A percentile compares a stretch with the other conserved stretches of the same genome.
Evolutionary conservation across 2,113 vertebrate genomes (phyloP).

Genomic region (Thamnophis sirtalis): DNA sequence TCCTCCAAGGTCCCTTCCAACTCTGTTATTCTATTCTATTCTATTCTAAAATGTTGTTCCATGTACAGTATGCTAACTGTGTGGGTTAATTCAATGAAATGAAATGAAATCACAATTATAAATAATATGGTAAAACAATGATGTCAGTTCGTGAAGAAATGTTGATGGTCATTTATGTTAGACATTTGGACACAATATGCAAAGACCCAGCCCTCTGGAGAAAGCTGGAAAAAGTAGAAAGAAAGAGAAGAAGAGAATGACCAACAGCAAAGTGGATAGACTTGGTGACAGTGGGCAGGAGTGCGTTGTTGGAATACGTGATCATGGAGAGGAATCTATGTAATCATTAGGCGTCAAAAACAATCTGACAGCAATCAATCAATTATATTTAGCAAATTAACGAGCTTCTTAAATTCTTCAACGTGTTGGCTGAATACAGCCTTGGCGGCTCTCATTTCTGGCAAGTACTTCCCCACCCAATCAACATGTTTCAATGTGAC

Average conservation of each 20-base stretch:
- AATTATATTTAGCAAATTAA: background rate
- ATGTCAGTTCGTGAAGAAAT: background rate
- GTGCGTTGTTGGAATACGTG: background rate
- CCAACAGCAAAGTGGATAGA: background rate
- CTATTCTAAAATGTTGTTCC: background rate
- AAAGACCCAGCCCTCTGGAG: background rate
- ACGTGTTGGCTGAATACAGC: background rate
- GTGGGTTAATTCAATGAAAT: background rate
- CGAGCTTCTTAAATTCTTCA: background rate
- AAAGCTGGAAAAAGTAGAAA: background rate
- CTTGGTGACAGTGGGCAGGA: background rate
- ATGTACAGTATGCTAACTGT: background rate
- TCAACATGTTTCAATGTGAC: background rate
- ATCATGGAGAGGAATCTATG: background rate
- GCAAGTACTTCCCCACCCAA: background rate
- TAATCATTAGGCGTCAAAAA: background rate
- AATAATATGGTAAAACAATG: background rate
- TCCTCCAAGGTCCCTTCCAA: no score
- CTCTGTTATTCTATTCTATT: no score
- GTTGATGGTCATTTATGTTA: background rate
- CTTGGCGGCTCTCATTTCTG: background rate
- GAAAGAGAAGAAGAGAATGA: background rate
- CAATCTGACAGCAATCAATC: background rate
- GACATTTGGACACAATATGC: background rate
- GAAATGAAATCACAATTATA: background rate